Conservation (phyloP, 2,888 invertebrate species). For the Pilophorus perplexus region DNA sequence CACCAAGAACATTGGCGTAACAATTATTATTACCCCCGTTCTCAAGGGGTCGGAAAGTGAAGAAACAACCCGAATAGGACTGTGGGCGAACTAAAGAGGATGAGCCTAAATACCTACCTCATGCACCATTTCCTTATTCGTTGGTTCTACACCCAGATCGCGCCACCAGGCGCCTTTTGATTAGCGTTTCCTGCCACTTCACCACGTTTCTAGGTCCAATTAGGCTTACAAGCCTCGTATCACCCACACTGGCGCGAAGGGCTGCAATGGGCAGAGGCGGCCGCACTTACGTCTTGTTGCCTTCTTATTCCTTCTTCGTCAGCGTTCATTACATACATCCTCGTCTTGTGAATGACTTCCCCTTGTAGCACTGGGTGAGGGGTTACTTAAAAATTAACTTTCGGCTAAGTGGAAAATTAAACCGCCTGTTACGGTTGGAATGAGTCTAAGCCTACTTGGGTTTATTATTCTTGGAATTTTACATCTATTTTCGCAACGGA, state of each 20-base stretch:
- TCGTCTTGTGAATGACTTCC: too few species aligned
- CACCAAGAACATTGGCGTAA: slow-evolving; percentile 11
- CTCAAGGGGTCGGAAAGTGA: slow-evolving; percentile 20
- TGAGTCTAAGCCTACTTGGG: too few species aligned
- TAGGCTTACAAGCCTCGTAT: slow-evolving; percentile 1
- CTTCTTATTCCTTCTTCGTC: neutral
- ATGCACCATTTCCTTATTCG: slow-evolving; percentile 37
- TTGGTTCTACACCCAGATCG: slow-evolving; percentile 32
- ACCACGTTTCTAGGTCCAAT: slow-evolving; percentile 31
- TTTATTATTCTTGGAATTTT: too few species aligned
- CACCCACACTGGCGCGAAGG: slow-evolving; percentile 10
- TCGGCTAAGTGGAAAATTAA: too few species aligned
- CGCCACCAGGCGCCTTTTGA: slow-evolving; percentile 36
- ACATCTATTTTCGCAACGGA: too few species aligned
- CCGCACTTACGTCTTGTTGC: neutral
- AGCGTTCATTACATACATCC: neutral
- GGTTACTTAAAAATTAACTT: too few species aligned
- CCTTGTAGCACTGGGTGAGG: too few species aligned
- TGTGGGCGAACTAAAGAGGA: slow-evolving; percentile 34
- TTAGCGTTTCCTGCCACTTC: slow-evolving; percentile 36
- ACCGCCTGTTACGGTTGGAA: too few species aligned
- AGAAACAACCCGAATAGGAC: slow-evolving; percentile 16
- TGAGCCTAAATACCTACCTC: slow-evolving; percentile 36
- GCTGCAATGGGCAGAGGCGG: neutral
- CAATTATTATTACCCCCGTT: slow-evolving; percentile 33